These are phyloP conservation scores for Hymenopus coronatus DNA, from an alignment of 2,888 invertebrate species.

Conservation along the genomic window DNA sequence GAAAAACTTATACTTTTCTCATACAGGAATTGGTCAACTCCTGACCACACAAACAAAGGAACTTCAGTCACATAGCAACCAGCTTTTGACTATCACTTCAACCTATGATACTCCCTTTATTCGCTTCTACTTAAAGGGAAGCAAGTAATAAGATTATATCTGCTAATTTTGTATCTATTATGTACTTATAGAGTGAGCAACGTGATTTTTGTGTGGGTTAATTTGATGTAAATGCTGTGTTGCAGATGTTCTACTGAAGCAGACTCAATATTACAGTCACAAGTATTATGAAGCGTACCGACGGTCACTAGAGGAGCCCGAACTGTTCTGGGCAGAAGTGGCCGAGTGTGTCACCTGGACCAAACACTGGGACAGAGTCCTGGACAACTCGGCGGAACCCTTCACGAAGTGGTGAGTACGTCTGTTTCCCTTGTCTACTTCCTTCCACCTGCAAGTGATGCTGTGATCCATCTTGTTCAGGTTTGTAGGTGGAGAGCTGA, in stretches of 20 bases:
- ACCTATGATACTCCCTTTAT: too few relatives aligned
- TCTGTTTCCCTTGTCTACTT: neutral
- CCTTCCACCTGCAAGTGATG: neutral
- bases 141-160: too few relatives aligned
- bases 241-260: slow-evolving; percentile 42
- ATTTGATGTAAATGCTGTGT: too few relatives aligned
- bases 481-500: slow-evolving; percentile 88
- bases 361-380: slow-evolving; percentile 77
- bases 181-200: neutral
- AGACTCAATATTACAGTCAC: slow-evolving; percentile 45
- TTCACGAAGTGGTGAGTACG: slow-evolving; percentile 81
- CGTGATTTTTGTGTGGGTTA: neutral
- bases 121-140: too few relatives aligned
- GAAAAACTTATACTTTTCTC: too few relatives aligned
- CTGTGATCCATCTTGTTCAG: slow-evolving; percentile 47
- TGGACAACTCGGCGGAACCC: slow-evolving; percentile 80
- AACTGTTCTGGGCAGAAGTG: slow-evolving; percentile 84
- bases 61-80: too few relatives aligned
- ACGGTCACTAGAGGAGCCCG: slow-evolving; percentile 71
- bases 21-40: too few relatives aligned
- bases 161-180: too few relatives aligned
- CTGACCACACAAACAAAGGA: too few relatives aligned
- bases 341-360: slow-evolving; percentile 74
- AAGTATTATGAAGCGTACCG: slow-evolving; percentile 63
- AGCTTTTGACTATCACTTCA: too few relatives aligned